Evolutionary conservation across 2,113 vertebrate species (phyloP).

Genomic region (Periophthalmus modestus): DNA sequence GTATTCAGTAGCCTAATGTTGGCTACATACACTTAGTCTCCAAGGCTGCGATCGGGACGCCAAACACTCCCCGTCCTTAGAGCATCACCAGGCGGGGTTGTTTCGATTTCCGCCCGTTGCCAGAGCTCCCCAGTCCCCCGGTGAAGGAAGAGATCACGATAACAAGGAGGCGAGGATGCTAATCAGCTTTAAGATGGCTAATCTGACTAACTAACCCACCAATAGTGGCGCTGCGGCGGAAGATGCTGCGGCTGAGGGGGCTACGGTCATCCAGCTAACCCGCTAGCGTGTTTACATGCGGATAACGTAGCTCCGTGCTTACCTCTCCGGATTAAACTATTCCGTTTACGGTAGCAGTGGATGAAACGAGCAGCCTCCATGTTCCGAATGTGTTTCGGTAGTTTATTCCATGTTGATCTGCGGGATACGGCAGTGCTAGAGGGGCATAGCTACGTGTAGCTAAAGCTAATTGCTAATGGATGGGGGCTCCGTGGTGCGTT

Average conservation of each 20-base stretch:
- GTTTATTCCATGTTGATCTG: conserved; percentile 29
- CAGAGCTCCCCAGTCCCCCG: not conserved
- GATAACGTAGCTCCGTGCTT: conserved; percentile 21
- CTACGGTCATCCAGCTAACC: conserved; percentile 52
- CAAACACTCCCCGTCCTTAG: conserved; percentile 6
- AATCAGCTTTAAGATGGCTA: conserved; percentile 6
- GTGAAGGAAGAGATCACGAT: not conserved
- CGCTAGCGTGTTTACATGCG: conserved; percentile 40
- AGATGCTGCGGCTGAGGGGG: conserved; percentile 32
- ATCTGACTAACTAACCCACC: not conserved
- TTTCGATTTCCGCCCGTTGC: not conserved
- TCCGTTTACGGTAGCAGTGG: conserved; percentile 5
- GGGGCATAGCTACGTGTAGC: conserved; percentile 27
- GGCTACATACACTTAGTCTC: conserved; percentile 18
- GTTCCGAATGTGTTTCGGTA: not conserved
- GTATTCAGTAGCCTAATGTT: not conserved
- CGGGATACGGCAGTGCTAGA: conserved; percentile 43
- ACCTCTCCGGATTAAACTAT: conserved; percentile 50
- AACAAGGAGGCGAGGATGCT: not conserved
- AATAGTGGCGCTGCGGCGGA: not conserved
- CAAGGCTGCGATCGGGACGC: conserved; percentile 2
- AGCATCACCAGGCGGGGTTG: conserved; percentile 1
- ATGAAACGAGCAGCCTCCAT: conserved; percentile 32
- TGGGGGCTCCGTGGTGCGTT: not conserved
- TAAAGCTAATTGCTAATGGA: conserved; percentile 43